Percentiles rank a stretch among this genome's conserved stretches.
Conservation (phyloP, 2,113 vertebrate species). For the Ageneiosus marmoratus region DNA sequence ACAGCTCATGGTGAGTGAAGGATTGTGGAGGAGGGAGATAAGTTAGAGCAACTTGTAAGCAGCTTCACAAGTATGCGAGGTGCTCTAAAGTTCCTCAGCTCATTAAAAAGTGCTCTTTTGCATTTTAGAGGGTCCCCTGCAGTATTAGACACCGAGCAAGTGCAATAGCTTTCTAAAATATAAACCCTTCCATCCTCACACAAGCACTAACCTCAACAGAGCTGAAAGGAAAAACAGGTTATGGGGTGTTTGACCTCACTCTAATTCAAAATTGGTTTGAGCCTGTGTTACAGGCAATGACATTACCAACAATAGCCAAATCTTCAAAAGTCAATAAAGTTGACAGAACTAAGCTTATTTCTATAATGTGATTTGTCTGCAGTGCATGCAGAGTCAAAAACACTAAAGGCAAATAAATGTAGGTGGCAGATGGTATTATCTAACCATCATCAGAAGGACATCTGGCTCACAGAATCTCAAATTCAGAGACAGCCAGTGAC, state of each 20-base stretch:
- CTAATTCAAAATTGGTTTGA: neutral
- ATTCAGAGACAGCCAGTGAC: constrained; percentile 12
- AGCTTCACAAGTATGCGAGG: neutral
- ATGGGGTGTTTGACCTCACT: neutral
- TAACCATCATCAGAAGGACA: constrained; percentile 7
- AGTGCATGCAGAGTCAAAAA: neutral
- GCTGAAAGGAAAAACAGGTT: neutral
- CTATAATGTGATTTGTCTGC: no score
- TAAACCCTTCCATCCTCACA: neutral
- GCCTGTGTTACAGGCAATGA: neutral
- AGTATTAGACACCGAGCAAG: neutral
- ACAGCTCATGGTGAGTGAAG: neutral
- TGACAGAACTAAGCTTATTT: no score
- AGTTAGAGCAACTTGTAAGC: neutral
- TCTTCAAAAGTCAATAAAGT: neutral
- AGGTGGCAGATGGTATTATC: constrained; percentile 27
- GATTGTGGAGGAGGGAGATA: neutral
- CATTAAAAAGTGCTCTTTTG: constrained; percentile 1
- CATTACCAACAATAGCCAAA: neutral
- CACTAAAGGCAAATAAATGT: neutral
- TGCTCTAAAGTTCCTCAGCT: constrained; percentile 1
- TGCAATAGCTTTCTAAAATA: neutral
- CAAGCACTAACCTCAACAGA: neutral
- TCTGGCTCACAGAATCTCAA: constrained; percentile 14
- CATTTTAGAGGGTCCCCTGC: neutral